phyloP scores from a whole-genome alignment of 2,888 invertebrate species.

The Melanostoma mellinum region DNA sequence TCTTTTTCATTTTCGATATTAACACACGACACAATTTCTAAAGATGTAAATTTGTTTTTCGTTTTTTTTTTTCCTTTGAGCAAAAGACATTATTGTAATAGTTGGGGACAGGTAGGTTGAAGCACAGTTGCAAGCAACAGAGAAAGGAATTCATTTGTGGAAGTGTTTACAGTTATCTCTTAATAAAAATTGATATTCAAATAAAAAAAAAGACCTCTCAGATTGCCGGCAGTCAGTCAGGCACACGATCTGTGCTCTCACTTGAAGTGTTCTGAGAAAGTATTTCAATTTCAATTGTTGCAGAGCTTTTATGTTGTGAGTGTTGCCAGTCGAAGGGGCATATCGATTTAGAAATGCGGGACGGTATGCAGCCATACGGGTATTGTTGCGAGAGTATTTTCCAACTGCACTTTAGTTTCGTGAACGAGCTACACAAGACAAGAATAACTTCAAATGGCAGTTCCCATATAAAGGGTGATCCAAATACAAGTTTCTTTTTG shows the following conservation, averaged over 20 bases:
- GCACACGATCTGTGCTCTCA: conserved; percentile 41
- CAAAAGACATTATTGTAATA: conserved; percentile 49
- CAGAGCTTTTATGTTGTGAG: conserved; percentile 25
- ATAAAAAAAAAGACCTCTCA: conserved; percentile 12
- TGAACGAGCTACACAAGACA: too few species aligned
- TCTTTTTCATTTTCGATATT: conserved; percentile 49
- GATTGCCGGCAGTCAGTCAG: background rate
- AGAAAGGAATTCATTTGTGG: conserved; percentile 26
- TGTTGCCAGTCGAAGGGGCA: conserved; percentile 17
- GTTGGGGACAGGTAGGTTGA: conserved; percentile 41
- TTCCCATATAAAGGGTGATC: too few species aligned
- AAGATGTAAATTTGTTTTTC: conserved; percentile 35
- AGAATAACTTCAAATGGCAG: too few species aligned
- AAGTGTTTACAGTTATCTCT: conserved; percentile 62
- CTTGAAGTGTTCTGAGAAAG: conserved; percentile 46
- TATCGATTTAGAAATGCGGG: background rate
- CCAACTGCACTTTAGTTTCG: too few species aligned
- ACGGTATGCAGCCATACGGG: too few species aligned
- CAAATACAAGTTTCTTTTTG: too few species aligned
- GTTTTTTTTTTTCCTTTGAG: conserved; percentile 36
- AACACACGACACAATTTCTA: conserved; percentile 62
- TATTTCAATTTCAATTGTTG: conserved; percentile 3
- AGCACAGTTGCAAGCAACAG: conserved; percentile 1
- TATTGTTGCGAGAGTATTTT: too few species aligned
- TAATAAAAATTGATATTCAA: conserved; percentile 57